These are phyloP conservation scores for Daubentonia madagascariensis DNA, from an alignment of 2,113 vertebrate genomes.

Conservation along the genomic window DNA sequence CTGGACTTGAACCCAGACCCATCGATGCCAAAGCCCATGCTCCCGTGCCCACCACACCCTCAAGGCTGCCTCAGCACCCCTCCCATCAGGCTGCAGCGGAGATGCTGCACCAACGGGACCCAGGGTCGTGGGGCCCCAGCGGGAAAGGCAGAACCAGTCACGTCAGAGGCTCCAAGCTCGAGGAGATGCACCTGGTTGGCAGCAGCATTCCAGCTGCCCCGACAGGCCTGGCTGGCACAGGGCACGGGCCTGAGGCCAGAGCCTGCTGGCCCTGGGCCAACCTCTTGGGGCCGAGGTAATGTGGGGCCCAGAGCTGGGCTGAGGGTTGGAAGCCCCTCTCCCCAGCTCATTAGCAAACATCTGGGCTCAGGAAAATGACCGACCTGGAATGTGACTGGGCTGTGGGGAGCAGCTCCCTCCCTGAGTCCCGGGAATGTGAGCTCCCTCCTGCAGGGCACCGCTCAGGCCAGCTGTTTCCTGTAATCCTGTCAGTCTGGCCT, in stretches of 20 bases:
- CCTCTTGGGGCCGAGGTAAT: conserved; percentile 58
- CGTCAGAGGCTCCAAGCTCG: conserved; percentile 45
- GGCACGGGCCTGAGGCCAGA: conserved; percentile 19
- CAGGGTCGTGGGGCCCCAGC: neutral
- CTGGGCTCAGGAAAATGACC: conserved; percentile 80
- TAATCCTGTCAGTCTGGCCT: conserved; percentile 78
- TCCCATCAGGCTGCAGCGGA: neutral
- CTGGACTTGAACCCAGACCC: neutral
- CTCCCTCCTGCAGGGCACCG: conserved; percentile 76
- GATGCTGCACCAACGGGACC: neutral
- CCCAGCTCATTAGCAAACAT: conserved; percentile 81
- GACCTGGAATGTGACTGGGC: conserved; percentile 80
- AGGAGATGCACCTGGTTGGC: conserved; percentile 70
- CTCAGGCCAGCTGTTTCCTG: conserved; percentile 83
- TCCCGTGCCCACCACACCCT: neutral
- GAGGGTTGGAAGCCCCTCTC: conserved; percentile 66
- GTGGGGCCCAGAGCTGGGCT: conserved; percentile 58
- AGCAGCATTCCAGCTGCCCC: conserved; percentile 54
- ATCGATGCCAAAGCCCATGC: neutral
- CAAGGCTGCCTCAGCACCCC: neutral
- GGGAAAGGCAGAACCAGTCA: conserved; percentile 64
- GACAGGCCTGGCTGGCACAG: conserved; percentile 76
- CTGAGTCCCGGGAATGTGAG: conserved; percentile 67
- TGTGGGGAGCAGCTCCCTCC: conserved; percentile 77
- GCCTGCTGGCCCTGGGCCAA: conserved; percentile 64